phyloP scores from a whole-genome alignment of 2,113 vertebrate genomes.

The Campylorhamphus procurvoides region DNA sequence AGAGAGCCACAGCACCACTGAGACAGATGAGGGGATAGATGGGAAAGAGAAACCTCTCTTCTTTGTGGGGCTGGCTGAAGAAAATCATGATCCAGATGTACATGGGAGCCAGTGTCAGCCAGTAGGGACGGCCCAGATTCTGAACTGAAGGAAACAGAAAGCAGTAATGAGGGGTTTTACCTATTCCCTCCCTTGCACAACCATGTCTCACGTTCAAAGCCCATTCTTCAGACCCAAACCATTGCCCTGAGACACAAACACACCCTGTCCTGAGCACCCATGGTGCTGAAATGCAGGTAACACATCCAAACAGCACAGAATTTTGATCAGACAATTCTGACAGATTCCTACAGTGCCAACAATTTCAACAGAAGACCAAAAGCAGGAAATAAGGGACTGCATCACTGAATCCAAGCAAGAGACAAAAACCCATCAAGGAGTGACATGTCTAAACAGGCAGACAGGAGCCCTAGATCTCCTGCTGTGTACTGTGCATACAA shows the following conservation, averaged over 20 bases:
- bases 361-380: neutral
- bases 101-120: constrained; percentile 97
- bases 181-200: neutral
- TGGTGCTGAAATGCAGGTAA: neutral
- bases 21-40: constrained; percentile 97
- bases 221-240: neutral
- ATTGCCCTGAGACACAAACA: neutral
- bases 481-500: neutral
- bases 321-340: neutral
- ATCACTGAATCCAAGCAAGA: neutral
- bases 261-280: neutral
- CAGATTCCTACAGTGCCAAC: neutral
- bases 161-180: neutral
- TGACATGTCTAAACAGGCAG: neutral
- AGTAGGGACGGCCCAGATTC: constrained; percentile 96
- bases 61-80: constrained; percentile 95
- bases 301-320: neutral
- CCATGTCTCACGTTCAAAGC: neutral
- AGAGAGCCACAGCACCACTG: constrained; percentile 90
- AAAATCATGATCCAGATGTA: constrained; percentile 98
- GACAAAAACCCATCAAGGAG: neutral
- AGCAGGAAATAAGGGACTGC: neutral
- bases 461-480: neutral
- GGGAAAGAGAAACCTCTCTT: constrained; percentile 96
- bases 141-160: constrained; percentile 85